These are phyloP conservation scores for Megastigmus dorsalis DNA, from an alignment of 2,888 invertebrate species.

Conservation along the genomic window DNA sequence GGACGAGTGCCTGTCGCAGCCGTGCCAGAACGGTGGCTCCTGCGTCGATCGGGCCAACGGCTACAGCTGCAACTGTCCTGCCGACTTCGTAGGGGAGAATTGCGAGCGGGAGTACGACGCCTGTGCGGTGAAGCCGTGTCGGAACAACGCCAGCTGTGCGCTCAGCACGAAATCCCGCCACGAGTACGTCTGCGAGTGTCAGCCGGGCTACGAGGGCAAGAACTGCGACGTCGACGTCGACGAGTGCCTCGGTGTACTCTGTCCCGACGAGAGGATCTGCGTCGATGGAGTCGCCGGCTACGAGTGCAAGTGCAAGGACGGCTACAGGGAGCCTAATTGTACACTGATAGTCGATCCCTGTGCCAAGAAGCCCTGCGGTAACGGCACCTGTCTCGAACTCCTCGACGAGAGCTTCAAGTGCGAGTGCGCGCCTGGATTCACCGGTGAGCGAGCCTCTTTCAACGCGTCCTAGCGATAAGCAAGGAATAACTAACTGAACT, in stretches of 20 bases:
- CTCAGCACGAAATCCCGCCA: constrained; percentile 73
- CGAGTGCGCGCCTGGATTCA: constrained; percentile 82
- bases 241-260: constrained; percentile 78
- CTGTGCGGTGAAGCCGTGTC: constrained; percentile 79
- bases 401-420: constrained; percentile 81
- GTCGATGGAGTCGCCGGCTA: constrained; percentile 77
- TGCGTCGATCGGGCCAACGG: constrained; percentile 77
- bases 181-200: constrained; percentile 80
- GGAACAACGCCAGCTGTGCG: constrained; percentile 80
- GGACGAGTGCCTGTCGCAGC: constrained; percentile 75
- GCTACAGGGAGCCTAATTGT: constrained; percentile 79
- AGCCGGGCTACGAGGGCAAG: constrained; percentile 80
- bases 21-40: constrained; percentile 77
- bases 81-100: constrained; percentile 77
- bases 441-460: too few relatives aligned
- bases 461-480: not conserved
- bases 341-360: constrained; percentile 79
- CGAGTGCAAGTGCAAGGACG: constrained; percentile 79
- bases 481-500: too few relatives aligned
- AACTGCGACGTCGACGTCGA: constrained; percentile 81
- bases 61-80: constrained; percentile 78
- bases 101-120: constrained; percentile 78
- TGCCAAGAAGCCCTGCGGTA: constrained; percentile 82
- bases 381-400: constrained; percentile 83
- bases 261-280: constrained; percentile 77